Percentiles rank a stretch among this genome's conserved stretches.
Conservation (phyloP, 1,140 invertebrate species). For the Monomorium pharaonis region DNA sequence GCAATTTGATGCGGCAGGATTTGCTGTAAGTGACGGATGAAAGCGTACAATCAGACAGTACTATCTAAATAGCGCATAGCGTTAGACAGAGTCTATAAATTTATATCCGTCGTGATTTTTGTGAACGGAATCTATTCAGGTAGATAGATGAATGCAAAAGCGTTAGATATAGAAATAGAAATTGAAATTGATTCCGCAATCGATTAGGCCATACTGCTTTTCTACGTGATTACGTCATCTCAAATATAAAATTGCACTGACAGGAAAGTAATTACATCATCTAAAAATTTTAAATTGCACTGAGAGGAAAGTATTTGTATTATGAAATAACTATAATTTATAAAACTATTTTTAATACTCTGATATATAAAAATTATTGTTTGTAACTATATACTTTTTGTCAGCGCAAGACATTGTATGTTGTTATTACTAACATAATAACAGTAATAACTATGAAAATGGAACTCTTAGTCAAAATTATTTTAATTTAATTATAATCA, state of each 20-base stretch:
- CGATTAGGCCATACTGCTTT: neutral
- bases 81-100: conserved; percentile 30
- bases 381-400: too few species aligned
- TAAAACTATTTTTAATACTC: too few species aligned
- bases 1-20: conserved; percentile 20
- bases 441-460: too few species aligned
- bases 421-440: too few species aligned
- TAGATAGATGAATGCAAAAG: neutral
- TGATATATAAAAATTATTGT: too few species aligned
- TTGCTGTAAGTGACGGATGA: conserved; percentile 11
- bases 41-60: conserved; percentile 2
- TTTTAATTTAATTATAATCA: too few species aligned
- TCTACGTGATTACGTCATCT: neutral
- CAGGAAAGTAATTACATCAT: too few species aligned
- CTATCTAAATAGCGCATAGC: conserved; percentile 4
- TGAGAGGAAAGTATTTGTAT: too few species aligned
- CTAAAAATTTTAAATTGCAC: too few species aligned
- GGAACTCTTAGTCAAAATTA: too few species aligned
- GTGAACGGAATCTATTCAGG: neutral
- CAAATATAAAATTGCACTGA: neutral
- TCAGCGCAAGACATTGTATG: too few species aligned
- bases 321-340: too few species aligned
- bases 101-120: neutral
- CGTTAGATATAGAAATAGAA: neutral
- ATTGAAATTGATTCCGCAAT: neutral